Evolutionary conservation across 2,888 invertebrate species (phyloP).

Genomic region (Gryllus longicercus): DNA sequence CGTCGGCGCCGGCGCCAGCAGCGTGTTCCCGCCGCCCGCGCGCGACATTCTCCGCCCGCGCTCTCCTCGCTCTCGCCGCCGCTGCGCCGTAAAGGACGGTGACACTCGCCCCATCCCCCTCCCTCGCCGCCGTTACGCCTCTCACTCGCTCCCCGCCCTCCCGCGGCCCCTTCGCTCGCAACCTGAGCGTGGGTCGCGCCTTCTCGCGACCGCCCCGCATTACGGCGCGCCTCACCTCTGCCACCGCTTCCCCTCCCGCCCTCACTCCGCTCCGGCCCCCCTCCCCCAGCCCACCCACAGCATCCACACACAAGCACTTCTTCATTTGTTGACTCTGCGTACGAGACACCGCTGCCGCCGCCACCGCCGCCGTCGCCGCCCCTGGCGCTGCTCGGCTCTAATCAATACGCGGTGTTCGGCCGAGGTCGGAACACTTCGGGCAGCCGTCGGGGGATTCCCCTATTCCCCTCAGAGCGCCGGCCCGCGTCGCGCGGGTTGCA

Average conservation of each 20-base stretch:
- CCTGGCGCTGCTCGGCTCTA: conserved; percentile 21
- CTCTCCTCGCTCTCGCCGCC: not conserved
- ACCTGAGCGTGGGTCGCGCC: not conserved
- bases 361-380: not conserved
- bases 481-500: too few species aligned
- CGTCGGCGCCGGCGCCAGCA: too few species aligned
- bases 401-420: conserved; percentile 32
- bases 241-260: conserved; percentile 18
- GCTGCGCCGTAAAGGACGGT: not conserved
- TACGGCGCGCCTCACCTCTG: not conserved
- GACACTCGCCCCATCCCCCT: not conserved
- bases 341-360: conserved; percentile 33
- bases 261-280: not conserved
- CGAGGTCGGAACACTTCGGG: conserved; percentile 29
- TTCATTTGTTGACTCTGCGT: conserved; percentile 47
- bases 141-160: not conserved
- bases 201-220: not conserved
- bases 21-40: not conserved
- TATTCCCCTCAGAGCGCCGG: not conserved
- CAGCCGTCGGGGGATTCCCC: not conserved
- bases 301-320: conserved; percentile 42
- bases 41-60: not conserved
- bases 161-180: not conserved
- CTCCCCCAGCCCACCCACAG: not conserved
- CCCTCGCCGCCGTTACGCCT: not conserved